Conservation (phyloP, 1,140 invertebrate species). For the Neodiprion virginianus region DNA sequence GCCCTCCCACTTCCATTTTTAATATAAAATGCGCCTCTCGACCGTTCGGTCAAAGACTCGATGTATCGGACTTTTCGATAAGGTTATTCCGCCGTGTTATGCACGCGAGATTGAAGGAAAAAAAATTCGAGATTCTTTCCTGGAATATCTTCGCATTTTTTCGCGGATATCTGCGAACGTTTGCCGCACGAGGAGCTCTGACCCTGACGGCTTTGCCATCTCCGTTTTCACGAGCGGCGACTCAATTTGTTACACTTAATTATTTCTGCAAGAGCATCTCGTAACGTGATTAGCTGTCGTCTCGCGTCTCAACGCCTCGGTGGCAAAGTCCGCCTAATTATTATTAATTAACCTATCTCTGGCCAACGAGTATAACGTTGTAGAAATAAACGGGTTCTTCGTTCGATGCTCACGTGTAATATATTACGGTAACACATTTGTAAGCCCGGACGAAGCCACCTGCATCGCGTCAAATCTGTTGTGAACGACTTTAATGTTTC, state of each 20-base stretch:
- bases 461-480: no score
- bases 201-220: no score
- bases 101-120: not conserved
- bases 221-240: not conserved
- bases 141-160: not conserved
- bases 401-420: not conserved
- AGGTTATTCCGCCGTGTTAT: not conserved
- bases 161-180: not conserved
- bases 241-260: conserved; percentile 6
- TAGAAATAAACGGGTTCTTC: not conserved
- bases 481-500: no score
- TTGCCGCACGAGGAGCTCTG: no score
- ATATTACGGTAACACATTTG: no score
- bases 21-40: not conserved
- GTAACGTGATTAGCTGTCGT: not conserved
- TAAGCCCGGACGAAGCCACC: no score
- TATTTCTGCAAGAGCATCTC: not conserved
- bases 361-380: not conserved
- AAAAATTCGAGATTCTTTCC: not conserved
- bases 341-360: not conserved
- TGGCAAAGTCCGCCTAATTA: conserved; percentile 4
- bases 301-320: not conserved
- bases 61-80: conserved; percentile 10
- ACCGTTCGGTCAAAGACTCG: conserved; percentile 6
- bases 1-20: not conserved